Evolutionary conservation across 2,113 vertebrate genomes (phyloP).

Genomic region (Lophius piscatorius): DNA sequence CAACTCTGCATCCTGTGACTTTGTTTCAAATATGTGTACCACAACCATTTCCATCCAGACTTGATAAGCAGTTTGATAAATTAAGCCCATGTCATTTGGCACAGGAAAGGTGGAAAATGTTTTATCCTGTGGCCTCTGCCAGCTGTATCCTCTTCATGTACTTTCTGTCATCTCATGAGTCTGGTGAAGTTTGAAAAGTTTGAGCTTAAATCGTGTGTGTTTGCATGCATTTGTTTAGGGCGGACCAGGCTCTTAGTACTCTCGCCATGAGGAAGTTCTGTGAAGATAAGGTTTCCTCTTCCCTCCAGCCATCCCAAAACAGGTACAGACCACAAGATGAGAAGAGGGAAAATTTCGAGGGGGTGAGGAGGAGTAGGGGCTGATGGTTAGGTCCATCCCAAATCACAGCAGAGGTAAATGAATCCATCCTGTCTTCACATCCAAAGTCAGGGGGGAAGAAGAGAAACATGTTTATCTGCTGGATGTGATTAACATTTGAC

Average conservation of each 20-base stretch:
- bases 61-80: constrained; percentile 47
- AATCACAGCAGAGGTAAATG: constrained; percentile 8
- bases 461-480: constrained; percentile 2
- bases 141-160: constrained; percentile 72
- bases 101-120: constrained; percentile 55
- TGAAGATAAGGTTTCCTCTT: constrained; percentile 90
- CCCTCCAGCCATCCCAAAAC: constrained; percentile 91
- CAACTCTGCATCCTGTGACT: too few species aligned
- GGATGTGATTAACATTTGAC: background rate
- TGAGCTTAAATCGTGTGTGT: constrained; percentile 39
- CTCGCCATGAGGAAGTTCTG: constrained; percentile 95
- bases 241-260: constrained; percentile 91
- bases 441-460: constrained; percentile 1
- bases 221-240: constrained; percentile 71
- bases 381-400: background rate
- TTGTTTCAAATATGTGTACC: background rate
- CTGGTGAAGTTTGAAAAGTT: constrained; percentile 50
- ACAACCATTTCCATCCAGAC: constrained; percentile 48
- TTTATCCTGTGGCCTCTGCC: constrained; percentile 58
- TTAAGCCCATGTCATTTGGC: constrained; percentile 45
- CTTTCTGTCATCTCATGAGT: constrained; percentile 53
- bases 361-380: background rate
- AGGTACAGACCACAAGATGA: constrained; percentile 73
- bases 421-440: constrained; percentile 9
- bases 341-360: background rate